phyloP scores from a whole-genome alignment of 2,888 invertebrate genomes.

The Nomada ferruginata region DNA sequence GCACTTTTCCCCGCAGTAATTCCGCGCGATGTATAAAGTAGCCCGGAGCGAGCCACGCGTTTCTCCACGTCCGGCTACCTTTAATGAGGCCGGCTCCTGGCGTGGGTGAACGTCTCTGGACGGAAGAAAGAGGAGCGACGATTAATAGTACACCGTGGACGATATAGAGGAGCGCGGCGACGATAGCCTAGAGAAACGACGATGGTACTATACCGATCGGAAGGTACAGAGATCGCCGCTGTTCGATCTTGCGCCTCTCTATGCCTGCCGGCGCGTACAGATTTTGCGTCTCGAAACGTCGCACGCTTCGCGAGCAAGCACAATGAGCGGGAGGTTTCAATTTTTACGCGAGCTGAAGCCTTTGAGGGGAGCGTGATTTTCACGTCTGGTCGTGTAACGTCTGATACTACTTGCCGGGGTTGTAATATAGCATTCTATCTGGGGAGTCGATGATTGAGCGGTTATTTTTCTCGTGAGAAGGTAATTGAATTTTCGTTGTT shows the following conservation, averaged over 20 bases:
- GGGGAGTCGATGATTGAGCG: too few species aligned
- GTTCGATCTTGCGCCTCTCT: slow-evolving; percentile 35
- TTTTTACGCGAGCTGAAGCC: not conserved
- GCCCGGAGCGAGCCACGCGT: slow-evolving; percentile 61
- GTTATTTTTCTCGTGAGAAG: too few species aligned
- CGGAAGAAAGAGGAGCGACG: slow-evolving; percentile 58
- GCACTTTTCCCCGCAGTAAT: slow-evolving; percentile 50
- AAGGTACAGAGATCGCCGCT: slow-evolving; percentile 43
- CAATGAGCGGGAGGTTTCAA: not conserved
- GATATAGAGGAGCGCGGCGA: slow-evolving; percentile 60
- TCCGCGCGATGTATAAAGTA: slow-evolving; percentile 50
- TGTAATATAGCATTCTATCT: not conserved
- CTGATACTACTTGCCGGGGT: not conserved
- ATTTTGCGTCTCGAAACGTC: slow-evolving; percentile 6
- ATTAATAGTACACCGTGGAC: slow-evolving; percentile 69
- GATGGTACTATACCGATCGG: slow-evolving; percentile 67
- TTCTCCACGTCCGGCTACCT: slow-evolving; percentile 60
- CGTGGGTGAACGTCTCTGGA: slow-evolving; percentile 74
- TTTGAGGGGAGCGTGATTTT: not conserved
- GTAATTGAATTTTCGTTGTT: too few species aligned
- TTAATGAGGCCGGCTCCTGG: slow-evolving; percentile 75
- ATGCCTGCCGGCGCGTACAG: not conserved
- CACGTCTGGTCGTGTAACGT: not conserved
- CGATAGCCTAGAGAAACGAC: slow-evolving; percentile 63
- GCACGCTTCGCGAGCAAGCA: slow-evolving; percentile 5